Percentiles rank a stretch among this genome's conserved stretches.
These are phyloP conservation scores for Parapsyche elsis DNA, from an alignment of 1,140 invertebrate genomes.

Conservation along the genomic window DNA sequence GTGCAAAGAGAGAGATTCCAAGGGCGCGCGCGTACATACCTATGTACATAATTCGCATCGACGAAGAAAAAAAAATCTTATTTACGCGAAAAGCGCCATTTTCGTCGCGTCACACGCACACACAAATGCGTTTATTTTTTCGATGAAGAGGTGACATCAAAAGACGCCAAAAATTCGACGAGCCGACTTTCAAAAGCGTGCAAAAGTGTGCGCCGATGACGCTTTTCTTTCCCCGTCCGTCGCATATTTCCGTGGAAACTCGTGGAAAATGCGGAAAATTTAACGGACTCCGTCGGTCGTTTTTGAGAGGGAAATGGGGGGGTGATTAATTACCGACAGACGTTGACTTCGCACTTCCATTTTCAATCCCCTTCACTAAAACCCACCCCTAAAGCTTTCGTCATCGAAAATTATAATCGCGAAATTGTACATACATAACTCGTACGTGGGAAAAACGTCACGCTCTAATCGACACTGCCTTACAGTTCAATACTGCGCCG, in stretches of 20 bases:
- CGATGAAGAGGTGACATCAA: no score
- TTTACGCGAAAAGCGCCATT: neutral
- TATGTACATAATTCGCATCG: neutral
- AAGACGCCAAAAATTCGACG: no score
- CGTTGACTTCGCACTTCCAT: neutral
- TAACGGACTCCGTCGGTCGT: neutral
- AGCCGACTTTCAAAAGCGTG: no score
- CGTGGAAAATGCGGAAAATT: neutral
- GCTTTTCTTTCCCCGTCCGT: neutral
- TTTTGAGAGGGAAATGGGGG: neutral
- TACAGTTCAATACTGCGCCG: no score
- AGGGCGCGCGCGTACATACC: no score
- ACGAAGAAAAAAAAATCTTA: neutral
- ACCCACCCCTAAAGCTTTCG: neutral
- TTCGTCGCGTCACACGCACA: neutral
- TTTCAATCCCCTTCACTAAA: no score
- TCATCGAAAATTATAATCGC: constrained; percentile 11
- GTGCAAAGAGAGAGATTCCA: no score
- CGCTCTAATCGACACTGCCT: neutral
- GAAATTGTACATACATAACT: neutral
- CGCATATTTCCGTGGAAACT: neutral
- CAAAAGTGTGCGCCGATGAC: no score
- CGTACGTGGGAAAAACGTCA: neutral
- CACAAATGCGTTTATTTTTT: neutral
- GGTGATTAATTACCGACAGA: constrained; percentile 13